These are phyloP conservation scores for Ammodytes dubius DNA, from an alignment of 2,113 vertebrate species.

Conservation along the genomic window DNA sequence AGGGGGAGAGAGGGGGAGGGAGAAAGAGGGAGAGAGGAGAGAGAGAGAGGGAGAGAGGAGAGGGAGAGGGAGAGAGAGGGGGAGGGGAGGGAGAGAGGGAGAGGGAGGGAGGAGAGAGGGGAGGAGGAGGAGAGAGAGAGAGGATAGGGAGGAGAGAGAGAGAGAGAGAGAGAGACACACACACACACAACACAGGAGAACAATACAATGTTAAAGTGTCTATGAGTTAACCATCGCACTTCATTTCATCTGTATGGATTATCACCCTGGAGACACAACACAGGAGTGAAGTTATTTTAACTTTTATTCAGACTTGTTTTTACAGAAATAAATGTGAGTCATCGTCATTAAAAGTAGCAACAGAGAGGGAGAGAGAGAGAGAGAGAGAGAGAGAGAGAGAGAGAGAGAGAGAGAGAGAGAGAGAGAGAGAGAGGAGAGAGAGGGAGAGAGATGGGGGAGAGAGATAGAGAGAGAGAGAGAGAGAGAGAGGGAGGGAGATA, in stretches of 20 bases:
- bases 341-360: no score
- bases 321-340: no score
- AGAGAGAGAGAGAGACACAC: no score
- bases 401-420: neutral
- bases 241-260: no score
- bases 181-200: no score
- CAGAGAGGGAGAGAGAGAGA: neutral
- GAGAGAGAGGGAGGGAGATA: neutral
- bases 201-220: no score
- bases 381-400: neutral
- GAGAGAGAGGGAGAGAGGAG: no score
- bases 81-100: neutral
- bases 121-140: no score
- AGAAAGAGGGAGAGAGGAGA: neutral
- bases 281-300: no score
- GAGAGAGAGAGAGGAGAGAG: neutral
- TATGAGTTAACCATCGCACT: no score
- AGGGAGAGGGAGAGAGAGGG: neutral
- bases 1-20: neutral
- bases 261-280: no score
- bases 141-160: neutral
- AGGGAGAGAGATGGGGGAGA: neutral
- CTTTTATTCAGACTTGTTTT: no score
- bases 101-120: neutral
- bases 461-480: neutral